These are phyloP conservation scores for Agrotis segetum DNA, from an alignment of 2,888 invertebrate genomes.

Conservation along the genomic window DNA sequence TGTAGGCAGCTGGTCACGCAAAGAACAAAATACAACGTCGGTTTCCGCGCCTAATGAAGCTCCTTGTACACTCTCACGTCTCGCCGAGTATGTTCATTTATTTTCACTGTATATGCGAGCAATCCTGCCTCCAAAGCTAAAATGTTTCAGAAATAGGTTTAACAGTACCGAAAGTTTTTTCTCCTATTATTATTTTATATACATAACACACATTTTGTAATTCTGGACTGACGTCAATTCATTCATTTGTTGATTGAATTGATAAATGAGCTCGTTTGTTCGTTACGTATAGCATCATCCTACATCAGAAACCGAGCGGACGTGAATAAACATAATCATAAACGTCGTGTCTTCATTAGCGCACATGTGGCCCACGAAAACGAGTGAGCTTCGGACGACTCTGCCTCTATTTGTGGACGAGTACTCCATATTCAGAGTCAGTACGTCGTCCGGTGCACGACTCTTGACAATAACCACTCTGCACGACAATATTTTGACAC, in stretches of 20 bases:
- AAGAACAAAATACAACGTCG: constrained; percentile 76
- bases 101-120: constrained; percentile 64
- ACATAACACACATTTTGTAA: constrained; percentile 12
- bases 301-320: constrained; percentile 66
- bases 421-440: constrained; percentile 74
- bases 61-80: constrained; percentile 68
- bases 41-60: constrained; percentile 76
- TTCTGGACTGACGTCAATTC: constrained; percentile 42
- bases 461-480: constrained; percentile 78
- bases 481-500: too few relatives aligned
- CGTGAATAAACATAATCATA: constrained; percentile 74
- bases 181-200: background rate
- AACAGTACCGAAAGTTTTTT: background rate
- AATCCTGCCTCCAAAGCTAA: constrained; percentile 45
- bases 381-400: constrained; percentile 60
- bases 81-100: constrained; percentile 68
- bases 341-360: constrained; percentile 79
- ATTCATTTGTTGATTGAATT: constrained; percentile 53
- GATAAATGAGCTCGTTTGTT: constrained; percentile 37
- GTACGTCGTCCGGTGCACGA: constrained; percentile 62
- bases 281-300: constrained; percentile 48
- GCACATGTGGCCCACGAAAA: constrained; percentile 75
- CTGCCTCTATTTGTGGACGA: constrained; percentile 73
- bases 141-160: constrained; percentile 3
- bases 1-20: constrained; percentile 80